Evolutionary conservation across 2,113 vertebrate genomes (phyloP).

Genomic region (Eurystomus gularis): DNA sequence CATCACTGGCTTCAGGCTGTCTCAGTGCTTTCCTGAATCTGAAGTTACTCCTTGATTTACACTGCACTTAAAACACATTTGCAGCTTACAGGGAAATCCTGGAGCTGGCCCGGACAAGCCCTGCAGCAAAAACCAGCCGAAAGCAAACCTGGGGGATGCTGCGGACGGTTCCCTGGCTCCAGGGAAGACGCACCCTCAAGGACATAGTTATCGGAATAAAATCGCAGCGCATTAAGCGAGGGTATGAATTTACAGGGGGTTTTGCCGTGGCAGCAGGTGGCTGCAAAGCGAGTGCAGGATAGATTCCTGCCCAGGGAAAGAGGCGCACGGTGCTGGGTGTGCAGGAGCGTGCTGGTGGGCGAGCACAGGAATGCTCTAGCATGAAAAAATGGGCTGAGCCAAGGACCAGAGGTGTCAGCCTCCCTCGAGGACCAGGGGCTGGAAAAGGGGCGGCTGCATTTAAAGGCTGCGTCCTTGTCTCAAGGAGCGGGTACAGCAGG

Average conservation of each 20-base stretch:
- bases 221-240: neutral
- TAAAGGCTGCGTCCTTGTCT: neutral
- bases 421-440: neutral
- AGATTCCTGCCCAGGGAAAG: neutral
- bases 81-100: neutral
- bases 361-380: neutral
- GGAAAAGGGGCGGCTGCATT: neutral
- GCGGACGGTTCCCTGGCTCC: neutral
- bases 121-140: neutral
- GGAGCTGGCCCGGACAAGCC: neutral
- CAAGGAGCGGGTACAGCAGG: neutral
- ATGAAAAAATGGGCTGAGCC: neutral
- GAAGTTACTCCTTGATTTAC: neutral
- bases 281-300: neutral
- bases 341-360: rapidly evolving
- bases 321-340: rapidly evolving
- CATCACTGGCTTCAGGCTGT: neutral
- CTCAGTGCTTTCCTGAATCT: neutral
- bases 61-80: neutral
- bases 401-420: neutral
- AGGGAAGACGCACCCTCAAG: neutral
- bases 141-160: neutral
- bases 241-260: neutral
- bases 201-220: neutral
- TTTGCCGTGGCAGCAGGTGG: neutral